Base-by-base conservation (phyloP, 1,140 invertebrate species). In the Pseudobourletiella spinata region DNA sequence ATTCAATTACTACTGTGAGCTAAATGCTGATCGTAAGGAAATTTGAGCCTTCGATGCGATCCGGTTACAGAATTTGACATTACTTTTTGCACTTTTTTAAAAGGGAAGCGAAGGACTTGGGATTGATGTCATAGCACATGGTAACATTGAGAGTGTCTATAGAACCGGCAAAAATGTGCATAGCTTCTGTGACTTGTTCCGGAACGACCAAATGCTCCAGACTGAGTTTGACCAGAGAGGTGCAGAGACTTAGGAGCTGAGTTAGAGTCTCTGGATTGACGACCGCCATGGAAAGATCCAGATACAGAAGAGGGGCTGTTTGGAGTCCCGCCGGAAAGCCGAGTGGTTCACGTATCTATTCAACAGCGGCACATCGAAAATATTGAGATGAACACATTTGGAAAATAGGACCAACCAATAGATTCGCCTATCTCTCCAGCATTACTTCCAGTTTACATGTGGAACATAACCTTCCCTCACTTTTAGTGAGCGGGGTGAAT, bases 131-230 rank as follows among this genome's bases (percentile, higher is more conserved):
- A 44, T 60, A 65, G 54, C 60, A 61, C 63, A 65, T 68, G 8
- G 60, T 61, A 8, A 64, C 56, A 61, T 68, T 68, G 29, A 68
- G 48, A n/a, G 57, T 48, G 25, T 65, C 35, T 20, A 68, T 55
- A 4, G 4, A 51, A 1, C 14, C 18, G 20, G 54, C 54, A 52
- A 64, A 67, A 15, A 29, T 30, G 14, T 51, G 26, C 67, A 68
- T 65, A 15, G 63, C 55, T n/a, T 29, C 48, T 16, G 65, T 32
- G 15, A 43, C 57, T 25, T 30, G 28, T 20, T 59, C 44, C 2
- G n/a, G 26, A 11, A 61, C 11, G n/a, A 6, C n/a, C 14, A 65
- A 16, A 18, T 65, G 56, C 44, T 68, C 67, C 16, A 68, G 24
- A 62, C 63, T 65, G 32, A 64, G 51, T 52, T 62, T 64, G 25